phyloP scores from a whole-genome alignment of 2,797 vertebrate genomes.

The Xenops minutus region DNA sequence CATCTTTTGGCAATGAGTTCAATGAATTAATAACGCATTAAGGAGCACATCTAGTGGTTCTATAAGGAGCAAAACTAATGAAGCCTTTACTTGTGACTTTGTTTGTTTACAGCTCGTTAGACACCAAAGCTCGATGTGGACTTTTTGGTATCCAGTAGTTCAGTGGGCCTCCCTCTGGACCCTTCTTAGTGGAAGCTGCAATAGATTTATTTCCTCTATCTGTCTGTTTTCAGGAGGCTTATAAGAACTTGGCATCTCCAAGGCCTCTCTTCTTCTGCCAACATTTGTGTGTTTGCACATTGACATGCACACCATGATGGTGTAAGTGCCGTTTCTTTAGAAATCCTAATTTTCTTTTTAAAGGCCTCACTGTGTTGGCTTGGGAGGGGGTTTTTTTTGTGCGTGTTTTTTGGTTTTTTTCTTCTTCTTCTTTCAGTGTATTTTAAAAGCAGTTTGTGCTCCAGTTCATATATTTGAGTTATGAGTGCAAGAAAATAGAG shows the following conservation, averaged over 20 bases:
- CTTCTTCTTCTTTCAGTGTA: neutral
- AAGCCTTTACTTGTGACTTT: conserved; percentile 28
- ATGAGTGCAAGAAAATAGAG: neutral
- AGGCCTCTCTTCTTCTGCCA: neutral
- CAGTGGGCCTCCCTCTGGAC: neutral
- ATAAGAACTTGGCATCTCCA: neutral
- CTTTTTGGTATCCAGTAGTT: neutral
- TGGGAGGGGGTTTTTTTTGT: neutral
- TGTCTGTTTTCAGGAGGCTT: conserved; percentile 11
- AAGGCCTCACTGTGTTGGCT: neutral
- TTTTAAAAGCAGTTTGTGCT: neutral
- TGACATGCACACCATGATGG: neutral
- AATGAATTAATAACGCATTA: neutral
- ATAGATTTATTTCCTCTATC: neutral
- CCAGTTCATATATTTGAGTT: neutral
- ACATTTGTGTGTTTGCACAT: neutral
- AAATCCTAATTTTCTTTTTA: conserved; percentile 2
- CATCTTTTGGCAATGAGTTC: neutral
- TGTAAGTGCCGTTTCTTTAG: neutral
- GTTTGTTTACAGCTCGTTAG: conserved; percentile 11
- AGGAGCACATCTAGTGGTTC: neutral
- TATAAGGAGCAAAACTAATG: conserved; percentile 5
- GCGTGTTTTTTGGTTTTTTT: neutral
- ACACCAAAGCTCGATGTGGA: neutral
- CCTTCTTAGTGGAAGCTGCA: neutral